Percentiles rank a stretch among this genome's conserved stretches.
Conservation (phyloP, 2,113 vertebrate genomes). For the Ranitomeya imitator region DNA sequence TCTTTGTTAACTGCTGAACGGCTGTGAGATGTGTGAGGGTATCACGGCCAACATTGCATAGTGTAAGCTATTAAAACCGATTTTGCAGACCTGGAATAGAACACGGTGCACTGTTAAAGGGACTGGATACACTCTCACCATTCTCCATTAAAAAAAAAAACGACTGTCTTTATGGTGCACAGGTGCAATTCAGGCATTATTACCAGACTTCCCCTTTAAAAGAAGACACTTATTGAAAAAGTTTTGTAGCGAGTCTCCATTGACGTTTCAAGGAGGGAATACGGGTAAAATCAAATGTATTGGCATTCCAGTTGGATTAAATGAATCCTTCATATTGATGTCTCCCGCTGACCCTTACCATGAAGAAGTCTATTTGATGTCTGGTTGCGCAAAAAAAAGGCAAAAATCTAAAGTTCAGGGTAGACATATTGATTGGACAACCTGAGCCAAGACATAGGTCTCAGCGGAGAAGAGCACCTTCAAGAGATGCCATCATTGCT, state of each 20-base stretch:
- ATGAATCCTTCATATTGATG: neutral
- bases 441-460: too few relatives aligned
- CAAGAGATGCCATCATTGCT: too few relatives aligned
- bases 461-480: too few relatives aligned
- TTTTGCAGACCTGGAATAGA: constrained; percentile 62
- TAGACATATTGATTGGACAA: too few relatives aligned
- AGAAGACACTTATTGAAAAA: neutral
- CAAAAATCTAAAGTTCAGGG: too few relatives aligned
- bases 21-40: constrained; percentile 57
- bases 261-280: neutral
- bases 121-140: constrained; percentile 3
- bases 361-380: neutral
- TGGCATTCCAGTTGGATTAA: neutral
- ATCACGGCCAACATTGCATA: constrained; percentile 48
- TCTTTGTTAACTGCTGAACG: constrained; percentile 64
- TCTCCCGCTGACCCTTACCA: neutral
- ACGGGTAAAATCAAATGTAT: neutral
- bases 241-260: neutral
- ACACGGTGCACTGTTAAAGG: constrained; percentile 72
- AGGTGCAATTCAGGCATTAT: constrained; percentile 22
- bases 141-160: constrained; percentile 12
- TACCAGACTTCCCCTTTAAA: constrained; percentile 4
- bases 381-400: too few relatives aligned
- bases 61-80: constrained; percentile 58
- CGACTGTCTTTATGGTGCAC: constrained; percentile 5